Base-by-base conservation (phyloP, 92 coral and sea anemone species). In the Meandrina meandrites region DNA sequence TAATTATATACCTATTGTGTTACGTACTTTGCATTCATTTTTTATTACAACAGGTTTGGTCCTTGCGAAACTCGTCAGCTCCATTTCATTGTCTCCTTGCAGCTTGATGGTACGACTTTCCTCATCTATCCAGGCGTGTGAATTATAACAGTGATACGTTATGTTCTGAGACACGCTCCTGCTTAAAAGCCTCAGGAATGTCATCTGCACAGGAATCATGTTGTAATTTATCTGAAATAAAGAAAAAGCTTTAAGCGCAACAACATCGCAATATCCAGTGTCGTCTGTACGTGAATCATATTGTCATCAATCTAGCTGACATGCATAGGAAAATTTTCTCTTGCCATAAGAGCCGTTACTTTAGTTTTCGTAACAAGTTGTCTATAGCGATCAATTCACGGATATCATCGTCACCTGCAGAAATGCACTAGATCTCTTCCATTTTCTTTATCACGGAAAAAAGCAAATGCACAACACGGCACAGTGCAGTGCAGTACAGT, bases 131-230 rank as follows among this genome's bases (percentile, higher is more conserved):
- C 89, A 86, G 69, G 89, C 89, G 48, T 78, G 89, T 17, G 95
- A 95, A 88, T 95, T 93, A 42, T 88, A 88, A 86, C 98, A 95
- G 82, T 91, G 94, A 79, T 95, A 95, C 10, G 96, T 95, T 31
- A 95, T 82, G 35, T 89, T 85, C 87, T 95, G 98, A 34, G 77
- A 56, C 21, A 91, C 93, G 37, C 87, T 58, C 79, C 62, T 93
- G 88, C 96, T 95, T 67, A 91, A 77, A 67, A 94, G 93, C 28
- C 98, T 94, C 42, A 95, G 88, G 90, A 87, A 95, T 24, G 50
- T 88, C 87, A 95, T 91, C 85, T 95, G 98, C 36, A 91, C 69
- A 35, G 58, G 81, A 85, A 89, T 86, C 75, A 91, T 93, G 62
- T 36, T 75, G 88, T 92, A 92, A 74, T 90, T 58, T 58, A 84